A percentile compares a stretch with the other conserved stretches of the same genome.
phyloP scores from a whole-genome alignment of 1,140 invertebrate species.

The Neodiprion pinetum region DNA sequence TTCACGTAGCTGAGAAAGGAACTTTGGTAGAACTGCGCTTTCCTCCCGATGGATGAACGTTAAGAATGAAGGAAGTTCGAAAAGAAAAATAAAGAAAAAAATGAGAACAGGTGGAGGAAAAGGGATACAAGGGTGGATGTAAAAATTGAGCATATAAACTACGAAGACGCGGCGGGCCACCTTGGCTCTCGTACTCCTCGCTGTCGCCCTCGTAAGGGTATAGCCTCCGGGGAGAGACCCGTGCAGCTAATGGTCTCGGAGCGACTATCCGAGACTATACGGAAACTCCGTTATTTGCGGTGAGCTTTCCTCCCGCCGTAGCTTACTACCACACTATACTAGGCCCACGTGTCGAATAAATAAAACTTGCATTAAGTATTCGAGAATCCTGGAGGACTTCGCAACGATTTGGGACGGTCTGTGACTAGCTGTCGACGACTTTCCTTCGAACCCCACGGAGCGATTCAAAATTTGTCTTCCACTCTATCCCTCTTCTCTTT shows the following conservation, averaged over 20 bases:
- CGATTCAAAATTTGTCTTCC: too few species aligned
- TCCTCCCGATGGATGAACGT: background rate
- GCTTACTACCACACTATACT: constrained; percentile 20
- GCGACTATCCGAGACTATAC: constrained; percentile 25
- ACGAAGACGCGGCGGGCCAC: constrained; percentile 1
- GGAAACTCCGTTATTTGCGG: constrained; percentile 32
- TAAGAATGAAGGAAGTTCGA: background rate
- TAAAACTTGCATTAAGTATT: constrained; percentile 21
- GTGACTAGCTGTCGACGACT: too few species aligned
- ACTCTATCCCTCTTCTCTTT: background rate
- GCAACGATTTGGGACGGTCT: background rate
- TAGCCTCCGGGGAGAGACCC: constrained; percentile 25
- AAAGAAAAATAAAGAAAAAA: too few species aligned
- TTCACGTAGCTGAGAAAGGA: background rate
- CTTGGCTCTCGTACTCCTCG: background rate
- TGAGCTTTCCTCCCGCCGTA: constrained; percentile 18
- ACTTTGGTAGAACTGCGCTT: background rate
- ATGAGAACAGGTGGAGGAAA: background rate
- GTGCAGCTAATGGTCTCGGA: constrained; percentile 28
- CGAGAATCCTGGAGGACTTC: background rate
- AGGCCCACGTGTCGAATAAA: constrained; percentile 32
- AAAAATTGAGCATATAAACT: constrained; percentile 8
- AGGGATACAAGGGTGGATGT: constrained; percentile 2
- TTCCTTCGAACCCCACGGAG: too few species aligned
- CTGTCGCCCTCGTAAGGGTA: constrained; percentile 18